phyloP scores from a whole-genome alignment of 23 tunicate genomes.

The Trididemnum miniatum region DNA sequence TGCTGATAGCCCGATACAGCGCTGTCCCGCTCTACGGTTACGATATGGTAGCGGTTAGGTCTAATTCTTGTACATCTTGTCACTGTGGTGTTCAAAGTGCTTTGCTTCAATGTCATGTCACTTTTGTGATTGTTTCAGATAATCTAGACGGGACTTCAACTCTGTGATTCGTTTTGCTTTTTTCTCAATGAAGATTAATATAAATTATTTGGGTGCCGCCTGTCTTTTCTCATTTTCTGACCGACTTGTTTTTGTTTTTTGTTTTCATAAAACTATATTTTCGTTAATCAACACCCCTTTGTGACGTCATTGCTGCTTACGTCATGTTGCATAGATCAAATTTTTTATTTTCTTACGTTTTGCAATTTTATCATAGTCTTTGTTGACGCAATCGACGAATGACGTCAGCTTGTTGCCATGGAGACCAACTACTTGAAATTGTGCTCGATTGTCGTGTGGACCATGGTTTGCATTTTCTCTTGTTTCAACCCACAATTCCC shows the following conservation, averaged over 20 bases:
- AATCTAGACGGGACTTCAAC: constrained; percentile 44
- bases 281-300: neutral
- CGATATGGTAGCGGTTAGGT: too few relatives aligned
- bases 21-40: too few relatives aligned
- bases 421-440: neutral
- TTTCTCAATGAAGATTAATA: neutral
- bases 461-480: too few relatives aligned
- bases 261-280: neutral
- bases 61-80: too few relatives aligned
- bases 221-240: neutral
- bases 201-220: constrained; percentile 1
- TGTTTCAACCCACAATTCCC: too few relatives aligned
- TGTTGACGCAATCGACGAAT: neutral
- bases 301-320: neutral
- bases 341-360: neutral
- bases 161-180: constrained; percentile 10
- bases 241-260: neutral
- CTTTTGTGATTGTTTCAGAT: constrained; percentile 29
- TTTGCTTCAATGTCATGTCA: neutral
- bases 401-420: constrained; percentile 23
- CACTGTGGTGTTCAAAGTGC: neutral
- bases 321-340: neutral
- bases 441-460: too few relatives aligned
- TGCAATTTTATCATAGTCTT: neutral
- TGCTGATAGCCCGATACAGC: too few relatives aligned